phyloP scores from a whole-genome alignment of 2,888 invertebrate species.

The Synanthedon tipuliformis region DNA sequence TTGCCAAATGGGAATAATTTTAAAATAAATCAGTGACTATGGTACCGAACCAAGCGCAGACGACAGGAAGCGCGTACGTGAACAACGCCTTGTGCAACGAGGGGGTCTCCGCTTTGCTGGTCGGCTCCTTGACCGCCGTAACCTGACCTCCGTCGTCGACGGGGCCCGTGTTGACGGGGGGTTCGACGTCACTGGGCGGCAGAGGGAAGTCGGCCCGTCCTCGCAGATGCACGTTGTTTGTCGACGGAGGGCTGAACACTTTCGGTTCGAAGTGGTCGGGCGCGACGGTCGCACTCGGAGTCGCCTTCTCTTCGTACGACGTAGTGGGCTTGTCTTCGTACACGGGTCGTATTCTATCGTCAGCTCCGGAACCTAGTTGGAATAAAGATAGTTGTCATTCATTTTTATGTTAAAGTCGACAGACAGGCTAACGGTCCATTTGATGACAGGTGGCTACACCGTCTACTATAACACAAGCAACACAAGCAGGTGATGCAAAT shows the following conservation, averaged over 20 bases:
- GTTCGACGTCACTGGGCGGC: slow-evolving; percentile 5
- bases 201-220: slow-evolving; percentile 12
- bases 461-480: too few species aligned
- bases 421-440: too few species aligned
- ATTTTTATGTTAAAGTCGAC: too few species aligned
- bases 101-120: slow-evolving; percentile 42
- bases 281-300: background rate
- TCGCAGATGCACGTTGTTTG: slow-evolving; percentile 33
- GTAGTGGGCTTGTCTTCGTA: background rate
- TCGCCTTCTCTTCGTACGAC: background rate
- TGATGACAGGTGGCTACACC: too few species aligned
- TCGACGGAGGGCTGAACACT: slow-evolving; percentile 29
- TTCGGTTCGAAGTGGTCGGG: slow-evolving; percentile 23
- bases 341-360: background rate
- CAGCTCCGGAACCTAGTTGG: background rate
- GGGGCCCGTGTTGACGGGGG: slow-evolving; percentile 3
- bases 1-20: slow-evolving; percentile 18
- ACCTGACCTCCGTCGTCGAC: slow-evolving; percentile 3
- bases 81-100: slow-evolving; percentile 75
- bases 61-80: slow-evolving; percentile 83
- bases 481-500: too few species aligned
- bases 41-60: slow-evolving; percentile 87
- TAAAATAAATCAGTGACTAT: slow-evolving; percentile 86
- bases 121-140: slow-evolving; percentile 24
- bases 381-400: too few species aligned